Evolutionary conservation across 2,113 vertebrate genomes (phyloP), one percentile per base, ranked within the genome.

Genomic region (Triplophysa rosa): DNA sequence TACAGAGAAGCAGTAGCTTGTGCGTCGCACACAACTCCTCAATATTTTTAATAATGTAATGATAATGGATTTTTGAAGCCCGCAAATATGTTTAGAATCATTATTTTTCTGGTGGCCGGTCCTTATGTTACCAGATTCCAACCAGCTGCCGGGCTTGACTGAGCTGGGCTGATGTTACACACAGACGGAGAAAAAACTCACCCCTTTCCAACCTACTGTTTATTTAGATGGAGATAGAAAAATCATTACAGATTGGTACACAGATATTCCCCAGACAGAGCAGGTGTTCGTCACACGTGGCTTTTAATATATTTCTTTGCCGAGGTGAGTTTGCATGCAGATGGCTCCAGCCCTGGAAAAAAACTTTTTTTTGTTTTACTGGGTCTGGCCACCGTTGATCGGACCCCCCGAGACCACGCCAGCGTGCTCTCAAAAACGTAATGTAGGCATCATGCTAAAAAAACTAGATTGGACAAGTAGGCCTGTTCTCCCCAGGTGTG

Each of bases 211-310:
- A 85, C 83, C 87, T 86, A 87, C 59, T 78, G 84, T 80, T 74
- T 87, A 82, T 89, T 88, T 89, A 87, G 86, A 87, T 82, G 47
- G 58, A 65, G 79, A 87, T 85, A 87, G 82, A 87, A 87, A 87
- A 87, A 91, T 87, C 85, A 75, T 86, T 73, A 84, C 84, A 88
- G 87, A 87, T 86, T 87, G 86, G 84, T 79, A 83, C 82, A 84
- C 11, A 79, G 76, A 71, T 88, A 86, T 84, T 79, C 83, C 82
- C 83, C 8, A 78, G 77, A 76, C 85, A 54, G 49, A 87, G 87
- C 88, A 89, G 88, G 84, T 88, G 88, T 89, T 90, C 65, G 69
- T 73, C 70, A 84, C 81, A 84, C 61, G 77, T 85, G 83, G 64
- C 42, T 56, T 80, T 40, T 75, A 19, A 83, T 77, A 66, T 79